Conservation (phyloP, 2,888 invertebrate genomes). For the Digitonthophagus gazella region DNA sequence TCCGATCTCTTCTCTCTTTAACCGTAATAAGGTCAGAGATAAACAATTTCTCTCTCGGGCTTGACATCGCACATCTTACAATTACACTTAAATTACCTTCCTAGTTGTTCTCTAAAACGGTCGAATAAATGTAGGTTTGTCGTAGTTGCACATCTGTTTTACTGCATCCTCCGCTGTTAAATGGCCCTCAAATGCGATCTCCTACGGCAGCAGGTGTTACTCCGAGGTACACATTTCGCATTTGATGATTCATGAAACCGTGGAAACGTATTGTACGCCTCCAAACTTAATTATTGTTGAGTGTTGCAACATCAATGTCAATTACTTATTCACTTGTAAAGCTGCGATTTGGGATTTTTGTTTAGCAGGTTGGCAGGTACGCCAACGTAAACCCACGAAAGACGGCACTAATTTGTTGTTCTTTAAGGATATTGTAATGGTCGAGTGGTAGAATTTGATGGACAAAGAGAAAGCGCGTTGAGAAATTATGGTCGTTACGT, state of each 20-base stretch:
- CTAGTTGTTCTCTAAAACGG: neutral
- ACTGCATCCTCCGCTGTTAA: neutral
- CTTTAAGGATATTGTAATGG: neutral
- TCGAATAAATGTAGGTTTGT: neutral
- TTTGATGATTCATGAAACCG: neutral
- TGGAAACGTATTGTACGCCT: neutral
- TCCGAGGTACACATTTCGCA: neutral
- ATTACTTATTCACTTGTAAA: slow-evolving; percentile 5
- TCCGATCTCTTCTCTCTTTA: neutral
- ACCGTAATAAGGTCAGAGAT: neutral
- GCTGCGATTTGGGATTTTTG: neutral
- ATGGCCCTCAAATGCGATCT: neutral
- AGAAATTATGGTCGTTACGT: neutral
- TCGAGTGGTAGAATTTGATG: neutral
- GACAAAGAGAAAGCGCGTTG: neutral
- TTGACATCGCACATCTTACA: neutral
- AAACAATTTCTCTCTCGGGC: neutral
- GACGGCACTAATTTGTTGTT: neutral
- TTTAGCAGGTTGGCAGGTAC: neutral
- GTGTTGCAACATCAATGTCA: slow-evolving; percentile 1
- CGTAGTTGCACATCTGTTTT: neutral
- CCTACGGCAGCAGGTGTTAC: neutral
- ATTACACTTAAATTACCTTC: neutral
- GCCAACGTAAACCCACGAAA: neutral
- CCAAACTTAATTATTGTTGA: neutral